These are phyloP conservation scores for Rhamphomyia laevipes DNA, from an alignment of 2,888 invertebrate genomes.

Conservation along the genomic window DNA sequence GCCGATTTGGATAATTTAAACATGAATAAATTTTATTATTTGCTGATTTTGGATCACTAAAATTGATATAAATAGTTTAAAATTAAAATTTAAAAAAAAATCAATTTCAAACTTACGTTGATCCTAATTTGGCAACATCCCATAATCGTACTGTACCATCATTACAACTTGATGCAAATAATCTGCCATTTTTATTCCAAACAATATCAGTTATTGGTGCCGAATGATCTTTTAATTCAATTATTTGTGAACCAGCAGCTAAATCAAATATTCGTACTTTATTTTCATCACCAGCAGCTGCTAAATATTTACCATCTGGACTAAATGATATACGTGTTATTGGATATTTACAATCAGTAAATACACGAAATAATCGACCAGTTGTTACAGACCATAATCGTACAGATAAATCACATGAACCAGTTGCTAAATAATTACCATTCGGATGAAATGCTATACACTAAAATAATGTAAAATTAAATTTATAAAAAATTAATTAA, in stretches of 20 bases:
- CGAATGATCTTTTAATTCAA: conserved; percentile 47
- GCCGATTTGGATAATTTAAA: conserved; percentile 13
- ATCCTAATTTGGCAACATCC: conserved; percentile 39
- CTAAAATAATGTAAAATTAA: conserved; percentile 17
- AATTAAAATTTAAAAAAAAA: background rate
- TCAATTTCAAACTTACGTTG: conserved; percentile 8
- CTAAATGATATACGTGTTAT: conserved; percentile 72
- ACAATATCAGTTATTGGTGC: conserved; percentile 43
- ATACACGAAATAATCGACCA: conserved; percentile 67
- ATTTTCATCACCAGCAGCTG: conserved; percentile 64
- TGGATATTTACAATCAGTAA: conserved; percentile 63
- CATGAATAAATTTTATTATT: conserved; percentile 10
- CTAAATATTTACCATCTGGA: conserved; percentile 71
- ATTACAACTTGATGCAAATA: conserved; percentile 55
- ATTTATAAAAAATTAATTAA: background rate
- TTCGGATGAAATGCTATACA: conserved; percentile 79
- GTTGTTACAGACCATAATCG: conserved; percentile 79
- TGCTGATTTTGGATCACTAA: conserved; percentile 3
- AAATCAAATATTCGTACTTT: conserved; percentile 56
- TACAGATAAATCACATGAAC: conserved; percentile 80
- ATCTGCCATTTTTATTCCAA: conserved; percentile 46
- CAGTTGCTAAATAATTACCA: conserved; percentile 77
- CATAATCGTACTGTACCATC: conserved; percentile 55
- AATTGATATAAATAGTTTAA: background rate
- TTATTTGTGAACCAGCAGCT: conserved; percentile 44